These are phyloP conservation scores for Gasterosteus nipponicus DNA, from an alignment of 2,113 vertebrate species.

Conservation along the genomic window DNA sequence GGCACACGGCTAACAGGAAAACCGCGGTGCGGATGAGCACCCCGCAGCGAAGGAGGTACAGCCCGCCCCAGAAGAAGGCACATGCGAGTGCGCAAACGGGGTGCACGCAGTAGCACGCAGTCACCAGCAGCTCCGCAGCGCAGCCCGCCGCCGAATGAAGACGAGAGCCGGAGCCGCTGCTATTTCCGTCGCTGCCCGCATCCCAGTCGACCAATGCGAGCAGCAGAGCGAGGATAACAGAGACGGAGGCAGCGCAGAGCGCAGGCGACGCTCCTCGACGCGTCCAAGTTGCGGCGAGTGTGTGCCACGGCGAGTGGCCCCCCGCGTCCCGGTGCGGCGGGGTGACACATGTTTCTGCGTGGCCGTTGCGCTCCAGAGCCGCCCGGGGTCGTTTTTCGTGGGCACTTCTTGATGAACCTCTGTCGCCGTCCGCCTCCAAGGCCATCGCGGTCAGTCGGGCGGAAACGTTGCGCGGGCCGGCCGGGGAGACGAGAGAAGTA, in stretches of 20 bases:
- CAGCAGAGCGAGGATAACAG: slow-evolving; percentile 82
- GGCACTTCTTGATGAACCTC: slow-evolving; percentile 64
- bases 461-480: slow-evolving; percentile 28
- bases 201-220: slow-evolving; percentile 82
- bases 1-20: slow-evolving; percentile 84
- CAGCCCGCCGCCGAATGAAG: slow-evolving; percentile 67
- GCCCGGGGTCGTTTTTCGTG: slow-evolving; percentile 71
- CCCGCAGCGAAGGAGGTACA: slow-evolving; percentile 85
- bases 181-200: slow-evolving; percentile 66
- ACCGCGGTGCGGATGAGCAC: slow-evolving; percentile 80
- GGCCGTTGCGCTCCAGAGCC: slow-evolving; percentile 68
- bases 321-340: slow-evolving; percentile 58
- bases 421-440: slow-evolving; percentile 66
- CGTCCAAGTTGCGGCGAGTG: slow-evolving; percentile 70
- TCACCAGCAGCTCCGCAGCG: slow-evolving; percentile 76
- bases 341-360: slow-evolving; percentile 69
- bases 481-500: slow-evolving; percentile 12
- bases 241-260: slow-evolving; percentile 82
- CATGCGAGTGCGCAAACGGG: slow-evolving; percentile 82
- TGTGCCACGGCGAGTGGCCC: slow-evolving; percentile 63
- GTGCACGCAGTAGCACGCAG: slow-evolving; percentile 79
- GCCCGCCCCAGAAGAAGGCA: slow-evolving; percentile 87
- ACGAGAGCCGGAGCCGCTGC: slow-evolving; percentile 58
- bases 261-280: slow-evolving; percentile 80
- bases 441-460: slow-evolving; percentile 70